These are phyloP conservation scores for Chelonus insularis DNA, from an alignment of 1,140 invertebrate species.

Conservation along the genomic window DNA sequence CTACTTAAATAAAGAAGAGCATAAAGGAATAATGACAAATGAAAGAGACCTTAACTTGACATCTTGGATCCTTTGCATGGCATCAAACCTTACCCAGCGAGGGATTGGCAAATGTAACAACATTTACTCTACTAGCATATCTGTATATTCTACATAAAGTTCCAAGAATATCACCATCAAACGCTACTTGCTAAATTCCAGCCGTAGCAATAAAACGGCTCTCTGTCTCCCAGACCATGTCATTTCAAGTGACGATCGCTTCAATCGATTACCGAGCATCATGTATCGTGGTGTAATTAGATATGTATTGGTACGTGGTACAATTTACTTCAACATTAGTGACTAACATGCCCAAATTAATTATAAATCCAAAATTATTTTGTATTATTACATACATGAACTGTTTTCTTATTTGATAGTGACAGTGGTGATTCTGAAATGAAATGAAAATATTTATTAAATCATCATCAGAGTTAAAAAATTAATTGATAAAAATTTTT, in stretches of 20 bases:
- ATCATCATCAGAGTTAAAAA: too few relatives aligned
- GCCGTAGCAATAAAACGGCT: not conserved
- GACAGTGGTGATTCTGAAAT: too few relatives aligned
- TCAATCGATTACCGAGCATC: conserved; percentile 1
- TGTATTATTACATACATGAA: too few relatives aligned
- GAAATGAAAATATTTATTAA: too few relatives aligned
- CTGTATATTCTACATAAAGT: conserved; percentile 23
- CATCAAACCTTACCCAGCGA: too few relatives aligned
- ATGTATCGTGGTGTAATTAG: conserved; percentile 12
- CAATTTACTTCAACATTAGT: not conserved
- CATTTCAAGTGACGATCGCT: conserved; percentile 1
- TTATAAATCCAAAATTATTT: not conserved
- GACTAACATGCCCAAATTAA: not conserved
- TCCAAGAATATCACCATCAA: conserved; percentile 1
- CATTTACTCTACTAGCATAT: too few relatives aligned
- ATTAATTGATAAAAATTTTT: too few relatives aligned
- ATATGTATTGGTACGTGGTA: conserved; percentile 18
- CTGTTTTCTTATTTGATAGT: too few relatives aligned
- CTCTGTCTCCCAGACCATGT: not conserved
- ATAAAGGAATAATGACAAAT: too few relatives aligned
- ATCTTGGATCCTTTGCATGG: not conserved
- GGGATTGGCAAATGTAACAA: too few relatives aligned
- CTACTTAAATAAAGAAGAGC: too few relatives aligned
- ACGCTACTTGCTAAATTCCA: conserved; percentile 1
- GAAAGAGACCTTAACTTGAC: too few relatives aligned